Percentiles rank a stretch among this genome's conserved stretches.
These are phyloP conservation scores for Copidosoma aretas DNA, from an alignment of 2,888 invertebrate species.

Conservation along the genomic window DNA sequence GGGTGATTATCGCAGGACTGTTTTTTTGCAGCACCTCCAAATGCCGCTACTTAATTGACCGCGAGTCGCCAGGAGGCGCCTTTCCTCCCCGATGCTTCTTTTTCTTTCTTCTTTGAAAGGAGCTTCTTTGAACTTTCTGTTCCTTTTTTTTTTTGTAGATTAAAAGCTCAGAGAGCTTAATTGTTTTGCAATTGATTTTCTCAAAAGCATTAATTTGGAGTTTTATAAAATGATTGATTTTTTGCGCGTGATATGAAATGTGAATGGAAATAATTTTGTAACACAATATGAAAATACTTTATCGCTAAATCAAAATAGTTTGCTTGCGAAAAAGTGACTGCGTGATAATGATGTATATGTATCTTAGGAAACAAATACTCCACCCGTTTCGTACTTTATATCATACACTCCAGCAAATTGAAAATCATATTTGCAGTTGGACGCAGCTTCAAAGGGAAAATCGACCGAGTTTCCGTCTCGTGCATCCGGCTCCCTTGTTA, in stretches of 20 bases:
- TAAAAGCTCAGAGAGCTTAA: constrained; percentile 14
- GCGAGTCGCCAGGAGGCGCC: constrained; percentile 14
- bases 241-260: too few species aligned
- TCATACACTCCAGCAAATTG: constrained; percentile 24
- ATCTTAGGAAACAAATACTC: too few species aligned
- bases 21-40: constrained; percentile 16
- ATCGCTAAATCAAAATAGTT: too few species aligned
- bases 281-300: too few species aligned
- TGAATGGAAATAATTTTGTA: too few species aligned
- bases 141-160: too few species aligned
- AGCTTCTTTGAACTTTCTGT: too few species aligned
- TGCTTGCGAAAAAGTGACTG: too few species aligned
- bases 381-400: too few species aligned
- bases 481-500: constrained; percentile 34
- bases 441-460: constrained; percentile 33
- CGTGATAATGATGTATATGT: too few species aligned
- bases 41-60: constrained; percentile 14
- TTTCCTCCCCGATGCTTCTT: constrained; percentile 1
- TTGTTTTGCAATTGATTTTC: background rate
- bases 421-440: constrained; percentile 35
- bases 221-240: too few species aligned
- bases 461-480: constrained; percentile 8
- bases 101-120: background rate
- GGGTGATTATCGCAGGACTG: constrained; percentile 24
- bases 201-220: too few species aligned